Conservation (phyloP, 2,888 invertebrate genomes). For the Chrysolina oricalcia region DNA sequence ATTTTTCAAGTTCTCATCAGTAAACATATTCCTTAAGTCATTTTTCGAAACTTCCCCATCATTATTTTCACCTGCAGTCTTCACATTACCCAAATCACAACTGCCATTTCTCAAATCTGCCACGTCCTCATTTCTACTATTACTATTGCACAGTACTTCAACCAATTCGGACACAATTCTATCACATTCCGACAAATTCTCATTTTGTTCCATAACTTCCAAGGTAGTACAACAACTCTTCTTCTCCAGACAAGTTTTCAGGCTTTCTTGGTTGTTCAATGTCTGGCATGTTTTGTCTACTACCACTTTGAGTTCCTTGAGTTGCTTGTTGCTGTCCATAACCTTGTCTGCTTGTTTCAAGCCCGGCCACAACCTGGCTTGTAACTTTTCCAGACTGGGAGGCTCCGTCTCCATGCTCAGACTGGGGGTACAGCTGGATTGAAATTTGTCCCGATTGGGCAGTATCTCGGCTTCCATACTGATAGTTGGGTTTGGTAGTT, state of each 20-base stretch:
- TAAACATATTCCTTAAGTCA: background rate
- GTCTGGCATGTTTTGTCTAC: constrained; percentile 26
- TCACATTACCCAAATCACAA: background rate
- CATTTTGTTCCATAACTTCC: constrained; percentile 41
- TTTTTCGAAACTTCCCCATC: background rate
- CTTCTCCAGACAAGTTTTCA: constrained; percentile 36
- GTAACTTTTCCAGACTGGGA: constrained; percentile 30
- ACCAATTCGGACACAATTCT: constrained; percentile 10
- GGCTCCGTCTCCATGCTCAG: constrained; percentile 30
- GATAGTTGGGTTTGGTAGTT: constrained; percentile 5
- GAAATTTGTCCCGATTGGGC: constrained; percentile 24
- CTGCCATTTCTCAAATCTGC: constrained; percentile 5
- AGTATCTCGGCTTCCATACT: constrained; percentile 27
- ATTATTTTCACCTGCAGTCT: background rate
- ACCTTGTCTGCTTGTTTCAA: constrained; percentile 17
- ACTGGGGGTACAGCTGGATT: constrained; percentile 17
- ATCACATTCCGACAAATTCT: constrained; percentile 19
- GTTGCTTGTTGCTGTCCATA: constrained; percentile 20
- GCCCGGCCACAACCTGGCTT: constrained; percentile 31
- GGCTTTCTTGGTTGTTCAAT: constrained; percentile 34
- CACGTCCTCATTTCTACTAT: constrained; percentile 26
- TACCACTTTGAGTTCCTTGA: constrained; percentile 5
- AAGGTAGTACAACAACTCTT: constrained; percentile 37
- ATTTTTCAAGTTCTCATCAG: background rate
- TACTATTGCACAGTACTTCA: constrained; percentile 45